Base-by-base conservation (phyloP, 2,797 vertebrate species). In the Notolepis coatsorum region DNA sequence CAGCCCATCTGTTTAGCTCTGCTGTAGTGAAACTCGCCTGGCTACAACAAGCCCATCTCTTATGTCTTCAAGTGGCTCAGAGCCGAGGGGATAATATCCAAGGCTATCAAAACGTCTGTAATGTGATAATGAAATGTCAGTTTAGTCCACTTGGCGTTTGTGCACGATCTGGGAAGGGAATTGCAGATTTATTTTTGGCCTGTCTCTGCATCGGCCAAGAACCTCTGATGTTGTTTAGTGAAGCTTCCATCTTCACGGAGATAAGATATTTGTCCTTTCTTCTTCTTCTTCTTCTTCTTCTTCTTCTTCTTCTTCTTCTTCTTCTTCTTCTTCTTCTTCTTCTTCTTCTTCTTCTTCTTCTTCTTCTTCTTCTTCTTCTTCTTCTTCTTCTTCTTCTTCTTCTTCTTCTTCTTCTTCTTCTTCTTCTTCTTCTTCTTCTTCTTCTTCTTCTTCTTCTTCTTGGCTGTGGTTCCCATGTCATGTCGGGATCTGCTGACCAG, bases 231-330 rank as follows among this genome's bases (percentile, higher is more conserved):
- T 41, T 66, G 42, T 69, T 72, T 82, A 72, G 56, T 59, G 43
- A 41, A 63, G 48, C 31, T 69, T n/a, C 43, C 30, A 9, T 82
- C 68, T 72, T 79, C 77, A 76, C 79, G 64, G 81, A 12, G 2
- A 87, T 54, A 55, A 75, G 45, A 78, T 79, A 71, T 80, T 79
- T 76, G 55, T 67, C 55, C 66, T 39, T 13, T 74, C 55, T n/a
- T n/a, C n/a, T 1, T 55, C 18, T 1, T 9, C 12, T 7, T 56
- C 23, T 9, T 56, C 54, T 65, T n/a, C 24, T 63, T 49, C 53
- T 35, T 61, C 60, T 23, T 65, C 46, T 21, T 77, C 61, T 51
- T 37, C 2, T 2, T 9, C 27, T 27, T 20, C 20, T 10, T 12
- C 5, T 12, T 35, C 31, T 2, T 35, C 31, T 12, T 35, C 2